Percentiles rank a stretch among this genome's conserved stretches.
These are phyloP conservation scores for Podiceps cristatus DNA, from an alignment of 2,113 vertebrate species.

Conservation along the genomic window DNA sequence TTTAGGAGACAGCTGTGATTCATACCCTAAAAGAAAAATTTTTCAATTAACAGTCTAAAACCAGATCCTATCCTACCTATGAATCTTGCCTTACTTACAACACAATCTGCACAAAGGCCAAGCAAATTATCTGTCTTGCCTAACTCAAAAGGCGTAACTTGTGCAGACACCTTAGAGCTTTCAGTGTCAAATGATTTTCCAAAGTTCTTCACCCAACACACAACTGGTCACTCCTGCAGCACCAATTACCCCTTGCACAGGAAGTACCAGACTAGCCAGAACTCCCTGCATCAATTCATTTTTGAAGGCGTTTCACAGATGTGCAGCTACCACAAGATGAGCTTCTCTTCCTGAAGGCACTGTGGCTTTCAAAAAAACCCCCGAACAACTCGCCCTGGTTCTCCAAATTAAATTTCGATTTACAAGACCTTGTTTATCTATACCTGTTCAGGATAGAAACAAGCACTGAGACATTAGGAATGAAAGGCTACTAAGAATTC, in stretches of 20 bases:
- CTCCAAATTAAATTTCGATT: neutral
- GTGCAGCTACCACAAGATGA: neutral
- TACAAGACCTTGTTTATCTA: neutral
- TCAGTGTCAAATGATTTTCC: neutral
- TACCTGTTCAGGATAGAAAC: neutral
- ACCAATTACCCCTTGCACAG: neutral
- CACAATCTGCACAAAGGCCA: neutral
- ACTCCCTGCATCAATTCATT: neutral
- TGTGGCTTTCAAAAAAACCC: neutral
- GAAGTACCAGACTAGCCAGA: neutral
- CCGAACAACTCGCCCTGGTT: neutral
- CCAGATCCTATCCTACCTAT: neutral
- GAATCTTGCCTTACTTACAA: neutral
- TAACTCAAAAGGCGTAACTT: neutral
- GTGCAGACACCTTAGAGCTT: neutral
- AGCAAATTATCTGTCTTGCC: neutral
- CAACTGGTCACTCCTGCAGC: neutral
- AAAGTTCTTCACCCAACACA: neutral
- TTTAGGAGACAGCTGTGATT: neutral
- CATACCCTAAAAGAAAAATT: neutral
- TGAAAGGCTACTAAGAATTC: neutral
- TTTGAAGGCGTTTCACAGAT: neutral
- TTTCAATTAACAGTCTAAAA: neutral
- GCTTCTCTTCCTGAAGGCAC: neutral
- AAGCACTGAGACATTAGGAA: neutral